Evolutionary conservation across 2,888 invertebrate genomes (phyloP), one percentile per base, ranked within the genome.

Genomic region (Oxystoma pomonae): DNA sequence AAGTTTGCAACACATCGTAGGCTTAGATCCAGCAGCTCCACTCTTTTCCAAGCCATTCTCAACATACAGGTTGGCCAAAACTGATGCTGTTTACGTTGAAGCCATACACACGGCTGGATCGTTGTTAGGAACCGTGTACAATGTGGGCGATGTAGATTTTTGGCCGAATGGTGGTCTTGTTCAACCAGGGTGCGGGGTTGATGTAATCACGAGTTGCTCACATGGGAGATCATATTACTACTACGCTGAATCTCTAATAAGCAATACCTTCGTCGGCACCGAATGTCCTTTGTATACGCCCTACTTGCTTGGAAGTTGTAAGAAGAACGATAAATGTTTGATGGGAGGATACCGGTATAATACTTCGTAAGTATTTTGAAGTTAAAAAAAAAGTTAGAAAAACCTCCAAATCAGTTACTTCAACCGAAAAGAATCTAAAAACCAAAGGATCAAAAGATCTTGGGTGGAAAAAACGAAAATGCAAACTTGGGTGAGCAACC

Each of bases 181-280:
- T 35, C 69, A 69, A 51, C 56, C 62, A 57, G 67, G 66, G 19
- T 69, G 69, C 58, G 69, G 61, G 9, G 0, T 71, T 0, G 77
- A 78, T 66, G 1, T 74, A 0, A 20, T 65, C n/a, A 76, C 75
- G 12, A 59, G 72, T n/a, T 83, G 83, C 69, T 70, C 83, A 1
- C 83, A 84, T 70, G 67, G 69, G 0, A 74, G 82, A 20, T 72
- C 83, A 1, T 78, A 79, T 51, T 20, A 71, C 20, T 83, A 80
- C 67, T 82, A 77, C 64, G 77, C 78, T 1, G 83, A 83, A 73
- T 78, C 83, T 0, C 68, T 83, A 1, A 55, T 12, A 16, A 63
- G 64, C 22, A 35, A 62, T 5, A 57, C 62, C 1, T 73, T 73
- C 62, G 17, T 66, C 18, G 65, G 66, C 12, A 59, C 50, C 16